Evolutionary conservation across 1,140 invertebrate species (phyloP), one percentile per base, ranked within the genome.

Genomic region (Trichonephila inaurata): DNA sequence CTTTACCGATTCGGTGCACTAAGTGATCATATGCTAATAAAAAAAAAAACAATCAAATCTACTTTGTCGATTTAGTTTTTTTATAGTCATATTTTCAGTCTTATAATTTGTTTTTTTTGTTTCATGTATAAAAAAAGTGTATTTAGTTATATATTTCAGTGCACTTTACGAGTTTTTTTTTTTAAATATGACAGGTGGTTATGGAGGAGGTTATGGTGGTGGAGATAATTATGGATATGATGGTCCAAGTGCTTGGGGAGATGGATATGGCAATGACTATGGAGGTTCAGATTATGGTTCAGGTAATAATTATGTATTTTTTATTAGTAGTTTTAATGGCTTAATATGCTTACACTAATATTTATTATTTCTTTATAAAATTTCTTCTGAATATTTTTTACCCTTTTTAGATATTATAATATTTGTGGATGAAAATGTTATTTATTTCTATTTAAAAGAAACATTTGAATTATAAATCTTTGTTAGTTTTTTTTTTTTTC

Each of bases 181-280:
- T 51, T 8, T 5, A 51, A 40, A 40, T 40, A 3, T 40, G 2
- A 40, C n/a, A 89, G 93, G 89, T 85, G 89, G 89, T 21, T 87
- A 94, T 91, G 93, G 83, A 86, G 93, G 83, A 33, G 93, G 83
- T 14, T 88, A 81, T 81, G 83, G 82, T 89, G 87, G 87, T 89
- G 91, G 91, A 60, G 66, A 77, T 93, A 61, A 40, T 69, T 94
- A 94, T 90, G 93, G 93, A n/a, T 89, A 90, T 90, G 81, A 87
- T 58, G 93, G 93, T 3, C 93, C 87, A 24, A 90, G 94, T 87
- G 88, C 83, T 10, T 92, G 91, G 83, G 86, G 91, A 51, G 61
- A 90, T 60, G 94, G 94, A 16, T 94, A 89, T 89, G 91, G 81
- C 28, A 92, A 88, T 85, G 92, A 92, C 82, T 94, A 94, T 94